Evolutionary conservation across 2,797 vertebrate genomes (phyloP).

Genomic region (Chloroceryle amazona): DNA sequence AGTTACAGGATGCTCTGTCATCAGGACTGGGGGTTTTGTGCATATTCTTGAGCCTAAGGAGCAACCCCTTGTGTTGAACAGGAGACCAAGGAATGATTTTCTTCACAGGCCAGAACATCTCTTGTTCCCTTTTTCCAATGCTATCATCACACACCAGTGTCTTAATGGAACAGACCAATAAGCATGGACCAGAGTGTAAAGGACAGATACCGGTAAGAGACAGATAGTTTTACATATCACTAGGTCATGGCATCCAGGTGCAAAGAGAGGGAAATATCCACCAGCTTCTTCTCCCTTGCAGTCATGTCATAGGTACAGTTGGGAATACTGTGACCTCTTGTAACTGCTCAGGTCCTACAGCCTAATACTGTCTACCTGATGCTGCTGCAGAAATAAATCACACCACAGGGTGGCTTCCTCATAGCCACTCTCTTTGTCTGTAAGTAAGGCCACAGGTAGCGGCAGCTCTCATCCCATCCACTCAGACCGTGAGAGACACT

Average conservation of each 20-base stretch:
- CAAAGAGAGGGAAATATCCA: neutral
- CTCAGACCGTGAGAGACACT: neutral
- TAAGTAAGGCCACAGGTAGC: too few relatives aligned
- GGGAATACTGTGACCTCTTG: neutral
- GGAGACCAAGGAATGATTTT: neutral
- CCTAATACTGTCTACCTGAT: neutral
- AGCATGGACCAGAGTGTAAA: neutral
- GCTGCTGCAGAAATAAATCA: neutral
- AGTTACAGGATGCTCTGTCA: neutral
- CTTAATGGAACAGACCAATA: neutral
- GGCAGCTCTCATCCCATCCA: neutral
- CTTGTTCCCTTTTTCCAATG: neutral
- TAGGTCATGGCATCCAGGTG: neutral
- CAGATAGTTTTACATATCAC: neutral
- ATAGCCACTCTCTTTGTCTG: neutral
- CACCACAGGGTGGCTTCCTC: neutral
- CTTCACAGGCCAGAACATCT: neutral
- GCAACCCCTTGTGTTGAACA: neutral
- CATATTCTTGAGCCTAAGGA: neutral
- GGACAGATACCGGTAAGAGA: neutral
- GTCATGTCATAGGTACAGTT: rapidly evolving
- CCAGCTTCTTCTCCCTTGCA: neutral
- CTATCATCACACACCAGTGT: neutral
- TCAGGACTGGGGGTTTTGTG: neutral
- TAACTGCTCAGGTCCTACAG: neutral